These are phyloP conservation scores for Aphaenogaster floridana DNA, from an alignment of 1,140 invertebrate genomes.

Conservation along the genomic window DNA sequence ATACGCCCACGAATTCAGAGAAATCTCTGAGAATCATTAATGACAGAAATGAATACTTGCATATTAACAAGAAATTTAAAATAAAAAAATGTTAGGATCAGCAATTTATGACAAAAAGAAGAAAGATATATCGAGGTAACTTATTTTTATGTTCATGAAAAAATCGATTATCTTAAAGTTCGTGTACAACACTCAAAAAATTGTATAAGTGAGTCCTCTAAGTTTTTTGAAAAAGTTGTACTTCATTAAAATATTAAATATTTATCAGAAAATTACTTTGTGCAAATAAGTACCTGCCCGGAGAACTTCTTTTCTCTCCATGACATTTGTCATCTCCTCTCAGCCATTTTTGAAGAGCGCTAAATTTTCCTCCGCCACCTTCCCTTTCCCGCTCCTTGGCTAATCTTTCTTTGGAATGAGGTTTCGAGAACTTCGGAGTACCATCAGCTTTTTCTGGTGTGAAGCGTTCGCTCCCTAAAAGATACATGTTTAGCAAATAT, in stretches of 20 bases:
- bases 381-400: slow-evolving; percentile 82
- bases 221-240: background rate
- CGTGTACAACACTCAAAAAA: background rate
- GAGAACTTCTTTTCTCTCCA: slow-evolving; percentile 84
- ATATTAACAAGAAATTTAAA: background rate
- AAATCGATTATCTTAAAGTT: slow-evolving; percentile 3
- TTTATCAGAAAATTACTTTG: slow-evolving; percentile 1
- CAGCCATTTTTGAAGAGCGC: slow-evolving; percentile 91
- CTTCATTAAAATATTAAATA: slow-evolving; percentile 30
- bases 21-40: slow-evolving; percentile 85
- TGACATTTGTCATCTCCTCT: slow-evolving; percentile 88
- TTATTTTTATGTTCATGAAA: background rate
- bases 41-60: background rate
- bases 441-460: slow-evolving; percentile 78
- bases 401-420: slow-evolving; percentile 81
- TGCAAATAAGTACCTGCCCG: slow-evolving; percentile 82
- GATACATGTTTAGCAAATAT: background rate
- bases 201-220: slow-evolving; percentile 30
- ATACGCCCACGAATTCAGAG: slow-evolving; percentile 91
- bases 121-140: background rate
- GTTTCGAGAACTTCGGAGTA: slow-evolving; percentile 78
- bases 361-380: slow-evolving; percentile 88
- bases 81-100: background rate
- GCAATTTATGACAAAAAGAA: slow-evolving; percentile 6
- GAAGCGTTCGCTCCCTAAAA: slow-evolving; percentile 77